Conservation (phyloP, 2,888 invertebrate genomes). For the Polydrusus pterygomalis region DNA sequence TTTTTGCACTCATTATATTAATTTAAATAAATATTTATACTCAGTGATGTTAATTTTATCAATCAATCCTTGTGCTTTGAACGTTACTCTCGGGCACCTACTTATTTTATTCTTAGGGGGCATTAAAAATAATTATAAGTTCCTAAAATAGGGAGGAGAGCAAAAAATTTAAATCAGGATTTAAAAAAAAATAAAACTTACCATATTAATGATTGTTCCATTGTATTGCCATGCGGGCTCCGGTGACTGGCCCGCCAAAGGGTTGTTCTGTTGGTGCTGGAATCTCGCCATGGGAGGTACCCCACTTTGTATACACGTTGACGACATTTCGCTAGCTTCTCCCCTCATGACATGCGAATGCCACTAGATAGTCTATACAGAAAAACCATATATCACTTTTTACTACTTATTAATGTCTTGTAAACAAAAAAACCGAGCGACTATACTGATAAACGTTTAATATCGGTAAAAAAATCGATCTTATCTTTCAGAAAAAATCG, state of each 20-base stretch:
- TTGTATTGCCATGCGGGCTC: slow-evolving; percentile 66
- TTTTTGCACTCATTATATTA: too few species aligned
- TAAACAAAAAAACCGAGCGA: neutral
- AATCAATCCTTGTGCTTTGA: too few species aligned
- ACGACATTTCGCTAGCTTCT: slow-evolving; percentile 14
- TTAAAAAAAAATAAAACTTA: slow-evolving; percentile 57
- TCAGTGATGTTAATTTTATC: too few species aligned
- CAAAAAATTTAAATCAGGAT: neutral
- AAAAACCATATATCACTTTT: slow-evolving; percentile 8
- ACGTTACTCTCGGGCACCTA: too few species aligned
- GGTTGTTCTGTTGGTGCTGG: slow-evolving; percentile 15
- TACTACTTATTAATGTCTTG: neutral
- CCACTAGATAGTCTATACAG: neutral
- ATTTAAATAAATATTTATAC: too few species aligned
- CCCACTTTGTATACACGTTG: neutral
- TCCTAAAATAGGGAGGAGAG: neutral
- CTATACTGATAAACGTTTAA: slow-evolving; percentile 12
- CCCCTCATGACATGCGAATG: slow-evolving; percentile 26
- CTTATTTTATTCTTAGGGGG: too few species aligned
- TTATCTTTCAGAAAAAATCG: slow-evolving; percentile 14
- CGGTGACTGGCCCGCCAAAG: slow-evolving; percentile 60
- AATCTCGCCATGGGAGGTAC: slow-evolving; percentile 10
- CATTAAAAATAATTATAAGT: too few species aligned
- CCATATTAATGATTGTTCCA: slow-evolving; percentile 58
- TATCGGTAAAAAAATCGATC: slow-evolving; percentile 16